Evolutionary conservation across 35 echinoderm and acorn worm genomes (phyloP).

Genomic region (Ophioderma brevispina): DNA sequence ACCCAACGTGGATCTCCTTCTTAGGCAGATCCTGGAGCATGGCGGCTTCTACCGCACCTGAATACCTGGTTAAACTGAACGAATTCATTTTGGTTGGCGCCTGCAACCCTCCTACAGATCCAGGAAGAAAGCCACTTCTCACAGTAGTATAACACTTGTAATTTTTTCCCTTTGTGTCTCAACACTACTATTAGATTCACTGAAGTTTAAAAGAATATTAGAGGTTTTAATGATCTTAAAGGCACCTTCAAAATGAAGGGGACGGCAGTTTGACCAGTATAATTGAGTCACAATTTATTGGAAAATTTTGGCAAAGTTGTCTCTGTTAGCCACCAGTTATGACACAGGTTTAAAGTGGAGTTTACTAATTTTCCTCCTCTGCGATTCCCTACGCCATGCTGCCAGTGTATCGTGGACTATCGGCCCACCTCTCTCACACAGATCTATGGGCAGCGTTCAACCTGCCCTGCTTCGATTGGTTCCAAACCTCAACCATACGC

Average conservation of each 20-base stretch:
- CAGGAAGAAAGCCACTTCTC: constrained; percentile 96
- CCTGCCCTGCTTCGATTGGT: constrained; percentile 83
- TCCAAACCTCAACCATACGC: constrained; percentile 89
- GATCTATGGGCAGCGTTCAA: constrained; percentile 95
- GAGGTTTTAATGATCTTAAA: too few species aligned
- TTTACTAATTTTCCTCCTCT: background rate
- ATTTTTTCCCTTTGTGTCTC: too few species aligned
- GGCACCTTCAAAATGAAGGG: too few species aligned
- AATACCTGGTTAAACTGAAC: constrained; percentile 80
- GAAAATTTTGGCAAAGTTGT: too few species aligned
- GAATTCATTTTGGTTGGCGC: constrained; percentile 99
- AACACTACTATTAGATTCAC: too few species aligned
- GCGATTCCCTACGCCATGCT: constrained; percentile 89
- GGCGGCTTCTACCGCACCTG: constrained; percentile 95
- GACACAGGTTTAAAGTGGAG: too few species aligned
- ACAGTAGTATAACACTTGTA: too few species aligned
- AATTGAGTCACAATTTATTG: too few species aligned
- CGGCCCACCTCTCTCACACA: constrained; percentile 82
- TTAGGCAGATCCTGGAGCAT: constrained; percentile 95
- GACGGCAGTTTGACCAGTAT: too few species aligned
- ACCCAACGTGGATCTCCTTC: constrained; percentile 92
- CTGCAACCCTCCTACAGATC: constrained; percentile 98
- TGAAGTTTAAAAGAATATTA: too few species aligned
- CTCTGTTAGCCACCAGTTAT: too few species aligned
- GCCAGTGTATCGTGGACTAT: constrained; percentile 96